Percentiles rank a stretch among this genome's conserved stretches.
Evolutionary conservation across 2,888 invertebrate species (phyloP).

Genomic region (Lithodes maja): DNA sequence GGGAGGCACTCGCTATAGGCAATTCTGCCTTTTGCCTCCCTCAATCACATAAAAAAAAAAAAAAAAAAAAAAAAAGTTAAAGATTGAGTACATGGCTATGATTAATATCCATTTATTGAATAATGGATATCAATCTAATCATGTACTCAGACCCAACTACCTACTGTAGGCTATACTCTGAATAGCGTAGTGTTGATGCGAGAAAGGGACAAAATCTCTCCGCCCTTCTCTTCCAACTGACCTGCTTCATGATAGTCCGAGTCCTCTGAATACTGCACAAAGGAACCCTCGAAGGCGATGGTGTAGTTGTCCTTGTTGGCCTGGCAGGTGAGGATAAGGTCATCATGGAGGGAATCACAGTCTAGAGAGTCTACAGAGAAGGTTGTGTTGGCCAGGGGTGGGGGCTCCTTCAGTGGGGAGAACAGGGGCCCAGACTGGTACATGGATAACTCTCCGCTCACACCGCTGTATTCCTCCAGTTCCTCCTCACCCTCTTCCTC

Average conservation of each 20-base stretch:
- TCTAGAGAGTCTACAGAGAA: constrained; percentile 94
- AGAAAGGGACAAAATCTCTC: no score
- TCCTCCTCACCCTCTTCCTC: constrained; percentile 95
- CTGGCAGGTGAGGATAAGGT: constrained; percentile 92
- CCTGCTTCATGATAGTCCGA: constrained; percentile 81
- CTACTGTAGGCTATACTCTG: no score
- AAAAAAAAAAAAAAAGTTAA: no score
- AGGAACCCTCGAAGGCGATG: constrained; percentile 89
- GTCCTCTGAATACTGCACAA: constrained; percentile 85
- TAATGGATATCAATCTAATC: no score
- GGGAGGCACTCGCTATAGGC: no score
- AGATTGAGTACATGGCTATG: no score
- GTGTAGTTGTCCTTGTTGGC: constrained; percentile 96
- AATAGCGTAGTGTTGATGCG: no score
- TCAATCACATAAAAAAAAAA: no score
- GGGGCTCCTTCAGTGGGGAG: constrained; percentile 88
- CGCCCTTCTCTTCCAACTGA: not conserved
- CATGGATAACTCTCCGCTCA: constrained; percentile 87
- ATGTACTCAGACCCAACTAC: no score
- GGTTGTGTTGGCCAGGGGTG: constrained; percentile 78
- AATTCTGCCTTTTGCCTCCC: no score
- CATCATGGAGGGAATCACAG: constrained; percentile 86
- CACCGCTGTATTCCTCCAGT: constrained; percentile 94
- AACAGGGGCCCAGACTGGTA: constrained; percentile 92
- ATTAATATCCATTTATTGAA: no score